These are phyloP conservation scores for Platorchestia sp. DNA, from an alignment of 1,140 invertebrate genomes.

Conservation along the genomic window DNA sequence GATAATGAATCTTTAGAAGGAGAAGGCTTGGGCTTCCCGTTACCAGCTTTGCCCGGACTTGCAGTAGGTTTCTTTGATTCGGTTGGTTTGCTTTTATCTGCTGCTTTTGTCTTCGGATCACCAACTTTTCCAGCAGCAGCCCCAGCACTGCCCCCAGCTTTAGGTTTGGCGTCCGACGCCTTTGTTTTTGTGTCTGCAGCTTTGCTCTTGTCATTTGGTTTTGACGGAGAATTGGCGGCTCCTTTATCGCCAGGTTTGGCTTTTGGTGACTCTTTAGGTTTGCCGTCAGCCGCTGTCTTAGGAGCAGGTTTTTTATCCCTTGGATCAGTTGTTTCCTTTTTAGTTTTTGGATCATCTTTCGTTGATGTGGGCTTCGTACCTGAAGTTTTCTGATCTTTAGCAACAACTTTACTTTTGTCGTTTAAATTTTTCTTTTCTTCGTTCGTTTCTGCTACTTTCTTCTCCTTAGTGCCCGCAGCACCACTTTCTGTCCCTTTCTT, in stretches of 20 bases:
- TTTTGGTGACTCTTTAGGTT: constrained; percentile 29
- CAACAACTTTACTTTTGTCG: not conserved
- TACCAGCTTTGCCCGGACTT: not conserved
- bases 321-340: not conserved
- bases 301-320: not conserved
- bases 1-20: constrained; percentile 36
- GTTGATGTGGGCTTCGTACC: not conserved
- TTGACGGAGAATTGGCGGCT: constrained; percentile 5
- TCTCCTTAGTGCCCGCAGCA: not conserved
- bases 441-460: not conserved
- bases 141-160: not conserved
- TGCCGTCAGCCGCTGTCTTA: not conserved
- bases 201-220: not conserved
- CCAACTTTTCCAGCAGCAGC: not conserved
- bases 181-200: not conserved
- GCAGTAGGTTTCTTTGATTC: not conserved
- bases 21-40: constrained; percentile 24
- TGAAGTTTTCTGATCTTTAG: not conserved
- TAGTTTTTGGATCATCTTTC: constrained; percentile 36
- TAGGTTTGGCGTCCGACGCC: not conserved
- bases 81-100: not conserved
- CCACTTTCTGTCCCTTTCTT: constrained; percentile 25
- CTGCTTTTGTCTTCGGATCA: not conserved
- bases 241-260: not conserved
- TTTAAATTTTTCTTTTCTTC: not conserved